These are phyloP conservation scores for Ailuropoda melanoleuca DNA, from an alignment of 2,113 vertebrate species.

Conservation along the genomic window DNA sequence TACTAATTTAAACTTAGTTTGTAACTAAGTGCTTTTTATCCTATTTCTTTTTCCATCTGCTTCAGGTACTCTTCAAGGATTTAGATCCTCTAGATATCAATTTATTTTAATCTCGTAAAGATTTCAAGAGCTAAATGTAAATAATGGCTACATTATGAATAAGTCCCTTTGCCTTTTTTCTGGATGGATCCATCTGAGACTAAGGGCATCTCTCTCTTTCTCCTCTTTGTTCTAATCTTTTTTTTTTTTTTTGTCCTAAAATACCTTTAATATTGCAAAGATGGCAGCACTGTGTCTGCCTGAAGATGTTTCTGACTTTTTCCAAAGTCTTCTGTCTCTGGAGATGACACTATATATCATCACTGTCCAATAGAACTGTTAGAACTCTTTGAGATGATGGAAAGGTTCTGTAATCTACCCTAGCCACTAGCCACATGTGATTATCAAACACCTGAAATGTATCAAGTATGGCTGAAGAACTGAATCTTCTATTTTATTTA, in stretches of 20 bases:
- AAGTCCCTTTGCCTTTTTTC: not conserved
- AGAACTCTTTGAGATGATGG: not conserved
- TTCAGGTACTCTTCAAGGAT: not conserved
- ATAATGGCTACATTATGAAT: not conserved
- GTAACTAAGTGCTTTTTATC: not conserved
- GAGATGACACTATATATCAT: not conserved
- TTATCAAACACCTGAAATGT: not conserved
- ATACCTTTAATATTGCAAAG: conserved; percentile 8
- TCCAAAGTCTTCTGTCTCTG: not conserved
- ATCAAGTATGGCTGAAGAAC: not conserved
- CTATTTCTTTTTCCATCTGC: not conserved
- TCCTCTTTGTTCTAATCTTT: not conserved
- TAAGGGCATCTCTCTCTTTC: not conserved
- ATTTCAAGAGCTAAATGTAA: not conserved
- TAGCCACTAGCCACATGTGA: not conserved
- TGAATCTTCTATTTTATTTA: conserved; percentile 18
- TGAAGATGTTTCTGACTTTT: conserved; percentile 29
- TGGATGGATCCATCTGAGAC: not conserved
- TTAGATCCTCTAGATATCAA: not conserved
- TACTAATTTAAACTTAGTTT: not conserved
- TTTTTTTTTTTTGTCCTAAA: not conserved
- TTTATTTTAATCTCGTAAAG: not conserved
- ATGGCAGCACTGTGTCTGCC: not conserved
- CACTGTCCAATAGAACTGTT: not conserved
- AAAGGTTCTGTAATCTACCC: not conserved